Evolutionary conservation across 2,797 vertebrate species (phyloP).

Genomic region (Todus mexicanus): DNA sequence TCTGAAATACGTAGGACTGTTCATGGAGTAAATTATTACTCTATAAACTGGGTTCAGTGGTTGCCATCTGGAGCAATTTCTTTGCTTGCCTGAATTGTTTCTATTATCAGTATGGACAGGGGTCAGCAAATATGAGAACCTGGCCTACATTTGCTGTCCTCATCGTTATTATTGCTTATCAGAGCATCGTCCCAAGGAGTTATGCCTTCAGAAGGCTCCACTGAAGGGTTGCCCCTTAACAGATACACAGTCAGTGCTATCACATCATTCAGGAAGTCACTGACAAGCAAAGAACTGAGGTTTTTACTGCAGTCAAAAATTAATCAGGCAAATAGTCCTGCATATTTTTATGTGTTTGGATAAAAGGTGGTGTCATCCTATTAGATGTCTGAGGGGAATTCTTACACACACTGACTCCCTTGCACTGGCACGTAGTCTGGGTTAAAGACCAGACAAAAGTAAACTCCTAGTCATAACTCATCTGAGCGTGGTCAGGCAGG

Average conservation of each 20-base stretch:
- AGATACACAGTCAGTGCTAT: neutral
- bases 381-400: neutral
- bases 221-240: neutral
- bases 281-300: neutral
- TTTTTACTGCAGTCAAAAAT: neutral
- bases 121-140: neutral
- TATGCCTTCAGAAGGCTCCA: neutral
- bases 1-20: neutral
- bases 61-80: neutral
- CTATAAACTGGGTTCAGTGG: neutral
- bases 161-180: neutral
- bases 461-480: neutral
- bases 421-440: neutral
- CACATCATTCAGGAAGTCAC: neutral
- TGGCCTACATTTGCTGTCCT: neutral
- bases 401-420: neutral
- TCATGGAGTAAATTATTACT: neutral
- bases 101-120: neutral
- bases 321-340: neutral
- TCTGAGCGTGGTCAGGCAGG: neutral
- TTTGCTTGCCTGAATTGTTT: neutral
- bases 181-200: neutral
- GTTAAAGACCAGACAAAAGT: neutral
- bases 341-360: neutral
- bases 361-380: neutral